Conservation (phyloP, 2,113 vertebrate species). For the Actinemys pallida region DNA sequence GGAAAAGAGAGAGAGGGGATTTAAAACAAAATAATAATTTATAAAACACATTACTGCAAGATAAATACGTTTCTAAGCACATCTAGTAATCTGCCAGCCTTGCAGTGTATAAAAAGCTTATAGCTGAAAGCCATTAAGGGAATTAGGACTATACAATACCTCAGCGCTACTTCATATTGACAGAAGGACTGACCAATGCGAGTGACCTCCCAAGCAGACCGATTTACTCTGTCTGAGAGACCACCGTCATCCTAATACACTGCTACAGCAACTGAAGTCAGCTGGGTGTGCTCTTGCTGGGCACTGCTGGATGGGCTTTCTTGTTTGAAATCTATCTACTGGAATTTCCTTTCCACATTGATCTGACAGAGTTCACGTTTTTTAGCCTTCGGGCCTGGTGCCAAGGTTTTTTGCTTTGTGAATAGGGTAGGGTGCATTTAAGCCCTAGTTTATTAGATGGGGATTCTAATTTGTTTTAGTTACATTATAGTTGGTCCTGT, state of each 20-base stretch:
- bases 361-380: background rate
- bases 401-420: background rate
- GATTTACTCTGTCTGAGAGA: background rate
- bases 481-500: background rate
- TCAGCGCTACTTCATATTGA: background rate
- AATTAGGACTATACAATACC: constrained; percentile 14
- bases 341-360: background rate
- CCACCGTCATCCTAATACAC: background rate
- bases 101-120: background rate
- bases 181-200: constrained; percentile 22
- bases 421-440: rapidly evolving
- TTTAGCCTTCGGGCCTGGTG: background rate
- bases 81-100: constrained; percentile 21
- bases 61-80: constrained; percentile 59
- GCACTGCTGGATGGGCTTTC: background rate
- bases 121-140: constrained; percentile 59
- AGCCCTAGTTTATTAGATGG: background rate
- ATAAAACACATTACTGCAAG: constrained; percentile 42
- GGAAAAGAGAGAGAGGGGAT: constrained; percentile 35
- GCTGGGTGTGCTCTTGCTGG: background rate
- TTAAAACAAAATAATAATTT: constrained; percentile 43
- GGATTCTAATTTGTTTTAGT: rapidly evolving
- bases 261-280: background rate
- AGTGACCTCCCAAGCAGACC: background rate
- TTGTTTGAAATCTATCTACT: background rate